These are phyloP conservation scores for Alauda arvensis DNA, from an alignment of 2,797 vertebrate genomes.

Conservation along the genomic window DNA sequence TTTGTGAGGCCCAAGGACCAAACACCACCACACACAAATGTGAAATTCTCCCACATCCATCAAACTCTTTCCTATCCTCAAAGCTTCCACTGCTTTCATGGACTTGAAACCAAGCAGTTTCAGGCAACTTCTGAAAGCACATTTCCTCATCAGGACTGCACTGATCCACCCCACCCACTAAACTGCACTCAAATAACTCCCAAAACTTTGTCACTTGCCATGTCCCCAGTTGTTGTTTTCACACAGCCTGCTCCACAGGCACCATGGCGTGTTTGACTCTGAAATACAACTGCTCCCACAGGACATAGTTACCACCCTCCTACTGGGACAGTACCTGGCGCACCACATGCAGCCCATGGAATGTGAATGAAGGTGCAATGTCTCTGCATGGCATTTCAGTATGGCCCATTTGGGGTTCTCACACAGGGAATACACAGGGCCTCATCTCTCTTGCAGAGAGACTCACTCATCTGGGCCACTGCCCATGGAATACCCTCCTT, in stretches of 20 bases:
- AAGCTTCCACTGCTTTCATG: neutral
- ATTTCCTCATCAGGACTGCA: fast-evolving
- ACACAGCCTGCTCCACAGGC: neutral
- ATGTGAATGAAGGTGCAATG: neutral
- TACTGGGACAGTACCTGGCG: no score
- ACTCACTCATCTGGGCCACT: neutral
- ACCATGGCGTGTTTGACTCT: fast-evolving
- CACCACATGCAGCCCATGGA: fast-evolving
- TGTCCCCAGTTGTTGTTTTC: neutral
- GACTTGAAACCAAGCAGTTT: neutral
- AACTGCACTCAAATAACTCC: neutral
- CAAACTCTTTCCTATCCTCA: neutral
- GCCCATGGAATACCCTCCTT: neutral
- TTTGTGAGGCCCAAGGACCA: neutral
- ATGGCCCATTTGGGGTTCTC: neutral
- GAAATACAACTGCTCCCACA: fast-evolving
- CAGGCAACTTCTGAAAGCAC: fast-evolving
- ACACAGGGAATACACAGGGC: neutral
- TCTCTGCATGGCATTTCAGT: neutral
- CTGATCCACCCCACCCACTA: fast-evolving
- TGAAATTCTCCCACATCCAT: neutral
- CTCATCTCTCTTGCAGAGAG: neutral
- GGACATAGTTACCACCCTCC: neutral
- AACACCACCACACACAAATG: fast-evolving
- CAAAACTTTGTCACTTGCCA: neutral